Conservation (phyloP, 2,888 invertebrate genomes). For the Ochropleura plecta region DNA sequence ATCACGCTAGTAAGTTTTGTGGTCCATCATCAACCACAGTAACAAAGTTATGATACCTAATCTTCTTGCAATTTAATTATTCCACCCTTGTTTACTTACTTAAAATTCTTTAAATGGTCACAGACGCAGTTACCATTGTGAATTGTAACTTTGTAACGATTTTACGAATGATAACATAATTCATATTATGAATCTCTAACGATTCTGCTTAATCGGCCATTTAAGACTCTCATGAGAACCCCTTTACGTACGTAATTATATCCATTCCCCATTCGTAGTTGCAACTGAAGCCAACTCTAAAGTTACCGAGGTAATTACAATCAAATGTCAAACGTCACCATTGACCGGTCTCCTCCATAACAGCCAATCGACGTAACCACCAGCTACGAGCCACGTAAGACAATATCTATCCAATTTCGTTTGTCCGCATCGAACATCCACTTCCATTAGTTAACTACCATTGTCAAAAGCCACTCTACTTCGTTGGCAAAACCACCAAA, state of each 20-base stretch:
- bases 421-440: conserved; percentile 74
- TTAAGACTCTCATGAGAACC: background rate
- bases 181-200: too few relatives aligned
- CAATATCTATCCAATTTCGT: conserved; percentile 83
- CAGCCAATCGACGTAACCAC: conserved; percentile 72
- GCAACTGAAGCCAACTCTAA: conserved; percentile 40
- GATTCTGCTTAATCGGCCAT: too few relatives aligned
- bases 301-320: conserved; percentile 62
- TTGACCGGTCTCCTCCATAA: conserved; percentile 70
- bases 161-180: too few relatives aligned
- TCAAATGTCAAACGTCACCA: conserved; percentile 66
- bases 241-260: conserved; percentile 1
- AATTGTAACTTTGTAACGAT: too few relatives aligned
- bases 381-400: conserved; percentile 71
- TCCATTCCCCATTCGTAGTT: background rate
- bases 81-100: background rate
- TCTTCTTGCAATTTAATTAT: background rate
- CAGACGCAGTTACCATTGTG: too few relatives aligned
- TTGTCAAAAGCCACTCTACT: conserved; percentile 88
- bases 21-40: background rate
- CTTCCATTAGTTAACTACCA: conserved; percentile 88
- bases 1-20: background rate
- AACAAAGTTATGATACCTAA: background rate
- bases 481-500: conserved; percentile 82
- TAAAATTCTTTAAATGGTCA: too few relatives aligned